These are phyloP conservation scores for Rhamphomyia laevipes DNA, from an alignment of 2,888 invertebrate genomes.

Conservation along the genomic window DNA sequence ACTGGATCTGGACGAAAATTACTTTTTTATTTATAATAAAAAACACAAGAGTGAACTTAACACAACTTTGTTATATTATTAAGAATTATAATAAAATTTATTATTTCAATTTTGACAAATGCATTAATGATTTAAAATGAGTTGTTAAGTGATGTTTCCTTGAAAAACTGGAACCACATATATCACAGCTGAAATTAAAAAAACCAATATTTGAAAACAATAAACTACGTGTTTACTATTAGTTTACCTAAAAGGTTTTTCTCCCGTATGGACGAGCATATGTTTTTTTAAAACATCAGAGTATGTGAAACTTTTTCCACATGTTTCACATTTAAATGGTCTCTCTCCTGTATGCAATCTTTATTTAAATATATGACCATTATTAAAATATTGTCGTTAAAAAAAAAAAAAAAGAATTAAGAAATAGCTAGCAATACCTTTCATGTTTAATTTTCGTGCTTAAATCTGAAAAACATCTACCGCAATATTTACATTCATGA, in stretches of 20 bases:
- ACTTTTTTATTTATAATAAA: no score
- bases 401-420: background rate
- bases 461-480: conserved; percentile 15
- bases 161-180: conserved; percentile 13
- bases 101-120: background rate
- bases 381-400: no score
- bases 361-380: background rate
- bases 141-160: conserved; percentile 11
- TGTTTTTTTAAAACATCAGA: conserved; percentile 11
- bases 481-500: conserved; percentile 15
- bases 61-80: no score
- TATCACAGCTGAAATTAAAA: conserved; percentile 8
- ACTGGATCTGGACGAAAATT: no score
- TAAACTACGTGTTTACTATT: background rate
- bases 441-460: conserved; percentile 16
- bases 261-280: conserved; percentile 11
- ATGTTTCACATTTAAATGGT: conserved; percentile 12
- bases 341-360: conserved; percentile 12
- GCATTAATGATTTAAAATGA: conserved; percentile 9
- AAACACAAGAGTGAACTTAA: no score
- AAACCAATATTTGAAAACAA: background rate
- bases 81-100: background rate
- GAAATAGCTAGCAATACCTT: conserved; percentile 5
- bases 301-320: conserved; percentile 13
- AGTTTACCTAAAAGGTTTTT: conserved; percentile 9